Base-by-base conservation (phyloP, 2,888 invertebrate species). In the Junonia oenone region DNA sequence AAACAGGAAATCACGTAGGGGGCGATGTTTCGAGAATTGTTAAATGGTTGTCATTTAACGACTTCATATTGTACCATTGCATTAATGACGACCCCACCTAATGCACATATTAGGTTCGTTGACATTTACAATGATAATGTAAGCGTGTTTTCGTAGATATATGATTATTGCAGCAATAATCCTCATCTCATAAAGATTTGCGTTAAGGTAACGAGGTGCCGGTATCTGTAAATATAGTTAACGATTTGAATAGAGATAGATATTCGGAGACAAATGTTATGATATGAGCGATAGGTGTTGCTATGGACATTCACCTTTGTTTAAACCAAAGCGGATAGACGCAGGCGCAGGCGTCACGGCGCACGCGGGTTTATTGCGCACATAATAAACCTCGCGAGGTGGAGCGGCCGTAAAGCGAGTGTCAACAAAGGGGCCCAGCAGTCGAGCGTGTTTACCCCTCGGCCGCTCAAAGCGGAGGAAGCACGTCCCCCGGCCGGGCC, bases 401-500 rank as follows among this genome's bases (percentile, higher is more conserved):
- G 73, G 72, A 71, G 71, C 76, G 73, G 76, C 77, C 78, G 78
- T 87, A 85, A 85, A 85, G 74, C 77, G 76, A 85, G 76, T 82
- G 83, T 87, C 87, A 87, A 89, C 88, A 88, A 88, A 84, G 84
- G n/a, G 74, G 79, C 78, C 74, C 71, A 80, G 81, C 80, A 73
- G 72, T 71, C 74, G 75, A 67, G 68, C 79, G 72, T 86, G 83
- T 88, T 87, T 89, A 85, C 83, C 83, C 83, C 83, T 80, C 81
- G 78, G 81, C 73, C 75, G 83, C 77, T 84, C 86, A 87, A 87
- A 88, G 87, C 82, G 73, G 70, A 86, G 88, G 88, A 88, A 85
- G 79, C 85, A 77, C 79, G 85, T 85, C 87, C 81, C 87, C 87
- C 82, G 79, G 78, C 71, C 76, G 72, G 83, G 76, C 80, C 84